phyloP scores from a whole-genome alignment of 2,888 invertebrate genomes.

The Sphaerophoria rueppellii region DNA sequence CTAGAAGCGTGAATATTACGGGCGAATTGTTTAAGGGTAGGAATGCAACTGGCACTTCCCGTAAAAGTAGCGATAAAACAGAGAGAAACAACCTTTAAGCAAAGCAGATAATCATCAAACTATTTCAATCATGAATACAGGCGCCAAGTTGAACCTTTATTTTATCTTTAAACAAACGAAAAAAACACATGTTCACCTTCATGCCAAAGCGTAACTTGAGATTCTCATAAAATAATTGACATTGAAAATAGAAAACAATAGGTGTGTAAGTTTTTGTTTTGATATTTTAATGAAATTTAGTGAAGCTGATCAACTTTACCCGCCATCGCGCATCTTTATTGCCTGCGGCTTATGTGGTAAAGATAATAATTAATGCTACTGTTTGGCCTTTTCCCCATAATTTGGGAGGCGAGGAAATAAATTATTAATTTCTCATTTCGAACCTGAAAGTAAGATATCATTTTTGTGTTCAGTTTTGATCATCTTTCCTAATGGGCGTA shows the following conservation, averaged over 20 bases:
- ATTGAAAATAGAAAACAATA: slow-evolving; percentile 36
- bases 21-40: no score
- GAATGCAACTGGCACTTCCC: no score
- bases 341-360: neutral
- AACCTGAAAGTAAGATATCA: no score
- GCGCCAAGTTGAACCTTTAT: no score
- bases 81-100: no score
- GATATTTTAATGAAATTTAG: neutral
- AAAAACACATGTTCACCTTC: slow-evolving; percentile 11
- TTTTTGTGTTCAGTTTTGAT: no score
- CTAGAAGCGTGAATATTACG: no score
- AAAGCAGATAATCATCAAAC: slow-evolving; percentile 18
- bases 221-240: slow-evolving; percentile 36
- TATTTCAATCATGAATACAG: no score
- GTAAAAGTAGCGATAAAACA: no score
- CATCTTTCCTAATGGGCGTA: neutral
- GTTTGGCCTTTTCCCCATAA: neutral
- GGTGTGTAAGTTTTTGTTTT: neutral
- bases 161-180: neutral
- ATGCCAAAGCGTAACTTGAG: slow-evolving; percentile 2
- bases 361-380: neutral
- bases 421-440: no score
- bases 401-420: neutral
- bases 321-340: neutral
- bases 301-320: slow-evolving; percentile 10